phyloP scores from a whole-genome alignment of 1,140 invertebrate species.

The Wasmannia auropunctata region DNA sequence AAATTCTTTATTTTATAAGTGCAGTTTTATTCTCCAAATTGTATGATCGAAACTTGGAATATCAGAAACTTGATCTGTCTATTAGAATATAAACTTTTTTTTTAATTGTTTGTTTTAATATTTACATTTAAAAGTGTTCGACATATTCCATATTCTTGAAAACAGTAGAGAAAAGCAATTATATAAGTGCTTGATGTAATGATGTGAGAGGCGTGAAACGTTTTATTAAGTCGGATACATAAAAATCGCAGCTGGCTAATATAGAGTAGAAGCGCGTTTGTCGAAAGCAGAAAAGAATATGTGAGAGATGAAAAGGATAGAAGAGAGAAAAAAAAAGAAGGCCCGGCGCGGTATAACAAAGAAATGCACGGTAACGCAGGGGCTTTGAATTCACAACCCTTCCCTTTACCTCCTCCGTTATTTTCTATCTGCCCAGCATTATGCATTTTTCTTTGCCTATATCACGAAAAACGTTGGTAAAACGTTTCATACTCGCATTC shows the following conservation, averaged over 20 bases:
- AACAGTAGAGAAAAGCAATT: neutral
- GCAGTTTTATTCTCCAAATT: neutral
- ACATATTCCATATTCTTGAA: neutral
- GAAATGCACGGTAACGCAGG: slow-evolving; percentile 28
- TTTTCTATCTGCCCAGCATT: slow-evolving; percentile 40
- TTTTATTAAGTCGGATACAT: slow-evolving; percentile 67
- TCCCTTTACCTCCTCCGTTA: neutral
- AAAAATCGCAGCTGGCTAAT: slow-evolving; percentile 51
- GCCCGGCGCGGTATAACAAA: slow-evolving; percentile 66
- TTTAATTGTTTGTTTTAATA: neutral
- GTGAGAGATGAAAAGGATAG: slow-evolving; percentile 52
- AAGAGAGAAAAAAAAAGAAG: slow-evolving; percentile 54
- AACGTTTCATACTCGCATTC: slow-evolving; percentile 49
- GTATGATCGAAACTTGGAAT: neutral
- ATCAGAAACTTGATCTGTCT: neutral
- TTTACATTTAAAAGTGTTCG: neutral
- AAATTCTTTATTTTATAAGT: neutral
- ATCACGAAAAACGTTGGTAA: slow-evolving; percentile 45
- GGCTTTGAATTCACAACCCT: slow-evolving; percentile 61
- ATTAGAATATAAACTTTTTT: neutral
- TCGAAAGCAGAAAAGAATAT: slow-evolving; percentile 34
- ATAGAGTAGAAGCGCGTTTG: slow-evolving; percentile 19
- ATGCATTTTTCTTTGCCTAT: slow-evolving; percentile 48
- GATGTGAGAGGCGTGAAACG: slow-evolving; percentile 39
- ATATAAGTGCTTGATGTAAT: neutral